Percentiles rank a stretch among this genome's conserved stretches.
These are phyloP conservation scores for Leucozona laternaria DNA, from an alignment of 2,888 invertebrate genomes.

Conservation along the genomic window DNA sequence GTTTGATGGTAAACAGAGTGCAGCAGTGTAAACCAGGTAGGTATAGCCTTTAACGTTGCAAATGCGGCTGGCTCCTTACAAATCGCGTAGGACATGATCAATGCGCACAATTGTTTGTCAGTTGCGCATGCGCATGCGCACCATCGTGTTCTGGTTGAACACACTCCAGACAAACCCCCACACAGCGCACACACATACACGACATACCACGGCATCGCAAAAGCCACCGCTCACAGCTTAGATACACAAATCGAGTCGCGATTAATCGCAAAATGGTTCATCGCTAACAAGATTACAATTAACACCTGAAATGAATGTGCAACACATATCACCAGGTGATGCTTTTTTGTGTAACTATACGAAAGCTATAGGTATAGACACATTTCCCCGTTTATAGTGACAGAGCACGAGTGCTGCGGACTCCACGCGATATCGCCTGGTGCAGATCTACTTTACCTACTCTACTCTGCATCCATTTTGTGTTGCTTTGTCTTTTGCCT, in stretches of 20 bases:
- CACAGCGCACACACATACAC: neutral
- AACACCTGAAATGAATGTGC: slow-evolving; percentile 74
- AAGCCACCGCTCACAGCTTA: slow-evolving; percentile 26
- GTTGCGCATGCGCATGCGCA: slow-evolving; percentile 41
- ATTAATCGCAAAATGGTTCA: slow-evolving; percentile 74
- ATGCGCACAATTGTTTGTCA: slow-evolving; percentile 49
- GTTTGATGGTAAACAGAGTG: slow-evolving; percentile 10
- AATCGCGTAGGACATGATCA: slow-evolving; percentile 52
- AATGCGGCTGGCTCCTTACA: slow-evolving; percentile 21
- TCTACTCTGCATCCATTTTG: slow-evolving; percentile 40
- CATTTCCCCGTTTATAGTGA: slow-evolving; percentile 41
- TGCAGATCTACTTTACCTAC: slow-evolving; percentile 46
- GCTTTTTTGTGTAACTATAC: slow-evolving; percentile 58
- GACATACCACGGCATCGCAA: neutral
- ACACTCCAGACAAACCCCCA: slow-evolving; percentile 22
- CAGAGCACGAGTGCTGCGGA: slow-evolving; percentile 46
- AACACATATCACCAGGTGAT: slow-evolving; percentile 69
- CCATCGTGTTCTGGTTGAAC: slow-evolving; percentile 51
- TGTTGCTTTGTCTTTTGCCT: slow-evolving; percentile 36
- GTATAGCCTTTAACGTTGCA: slow-evolving; percentile 37
- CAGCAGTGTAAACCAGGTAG: slow-evolving; percentile 26
- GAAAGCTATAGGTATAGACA: slow-evolving; percentile 24
- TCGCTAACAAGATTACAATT: slow-evolving; percentile 75
- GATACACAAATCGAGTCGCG: slow-evolving; percentile 68
- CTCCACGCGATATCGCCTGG: slow-evolving; percentile 62